phyloP scores from a whole-genome alignment of 2,888 invertebrate genomes.

The Lepidonotus clava region DNA sequence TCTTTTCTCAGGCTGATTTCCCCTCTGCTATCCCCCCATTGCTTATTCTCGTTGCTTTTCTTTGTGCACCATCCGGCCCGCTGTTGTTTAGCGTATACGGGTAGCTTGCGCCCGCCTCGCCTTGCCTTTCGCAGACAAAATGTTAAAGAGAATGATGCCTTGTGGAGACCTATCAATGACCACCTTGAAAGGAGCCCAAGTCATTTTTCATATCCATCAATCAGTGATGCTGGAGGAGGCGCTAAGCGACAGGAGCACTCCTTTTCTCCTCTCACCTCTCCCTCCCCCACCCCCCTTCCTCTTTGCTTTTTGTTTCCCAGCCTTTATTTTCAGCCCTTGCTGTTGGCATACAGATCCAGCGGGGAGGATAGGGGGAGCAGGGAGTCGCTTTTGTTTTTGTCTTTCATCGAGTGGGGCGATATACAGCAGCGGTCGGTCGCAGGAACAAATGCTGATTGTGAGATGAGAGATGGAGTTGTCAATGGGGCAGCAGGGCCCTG shows the following conservation, averaged over 20 bases:
- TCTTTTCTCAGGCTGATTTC: constrained; percentile 26
- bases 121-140: not conserved
- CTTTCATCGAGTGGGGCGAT: not conserved
- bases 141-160: constrained; percentile 8
- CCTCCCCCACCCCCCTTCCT: not conserved
- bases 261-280: constrained; percentile 1
- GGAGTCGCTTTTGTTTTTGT: constrained; percentile 27
- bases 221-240: constrained; percentile 2
- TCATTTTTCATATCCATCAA: constrained; percentile 52
- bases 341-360: not conserved
- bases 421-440: constrained; percentile 31
- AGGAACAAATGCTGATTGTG: constrained; percentile 45
- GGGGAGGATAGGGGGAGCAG: no score
- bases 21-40: not conserved
- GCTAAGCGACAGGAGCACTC: not conserved
- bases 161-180: constrained; percentile 47
- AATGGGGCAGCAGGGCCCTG: not conserved
- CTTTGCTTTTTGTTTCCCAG: not conserved
- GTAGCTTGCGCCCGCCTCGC: not conserved
- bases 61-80: not conserved
- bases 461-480: constrained; percentile 49
- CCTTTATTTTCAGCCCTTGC: not conserved
- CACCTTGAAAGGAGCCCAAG: constrained; percentile 30
- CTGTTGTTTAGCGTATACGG: not conserved
- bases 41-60: not conserved